Percentiles rank a stretch among this genome's conserved stretches.
These are phyloP conservation scores for Trachurus trachurus DNA, from an alignment of 2,797 vertebrate genomes.

Conservation along the genomic window DNA sequence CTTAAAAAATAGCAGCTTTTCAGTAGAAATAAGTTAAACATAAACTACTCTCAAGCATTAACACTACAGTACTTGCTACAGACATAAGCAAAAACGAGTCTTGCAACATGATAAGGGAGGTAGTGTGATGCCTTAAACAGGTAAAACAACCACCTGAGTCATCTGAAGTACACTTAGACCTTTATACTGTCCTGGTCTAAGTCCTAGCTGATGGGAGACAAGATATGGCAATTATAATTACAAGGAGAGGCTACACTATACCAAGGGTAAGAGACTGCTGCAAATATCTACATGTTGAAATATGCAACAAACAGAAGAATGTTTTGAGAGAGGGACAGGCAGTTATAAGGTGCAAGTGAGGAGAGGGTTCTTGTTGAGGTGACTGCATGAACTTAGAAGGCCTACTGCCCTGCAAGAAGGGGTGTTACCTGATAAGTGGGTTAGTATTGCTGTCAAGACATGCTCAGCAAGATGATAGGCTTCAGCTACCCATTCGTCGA, in stretches of 20 bases:
- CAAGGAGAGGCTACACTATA: neutral
- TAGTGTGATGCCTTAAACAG: neutral
- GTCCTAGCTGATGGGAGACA: neutral
- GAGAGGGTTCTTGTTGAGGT: slow-evolving; percentile 48
- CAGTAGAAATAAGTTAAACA: neutral
- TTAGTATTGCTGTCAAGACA: slow-evolving; percentile 90
- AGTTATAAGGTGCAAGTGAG: slow-evolving; percentile 40
- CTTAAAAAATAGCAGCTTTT: neutral
- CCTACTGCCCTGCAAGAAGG: slow-evolving; percentile 75
- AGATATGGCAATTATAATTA: neutral
- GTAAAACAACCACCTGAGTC: neutral
- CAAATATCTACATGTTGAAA: neutral
- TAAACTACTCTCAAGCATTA: neutral
- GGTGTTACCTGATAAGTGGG: slow-evolving; percentile 88
- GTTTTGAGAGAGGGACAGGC: slow-evolving; percentile 15
- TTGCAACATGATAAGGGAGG: neutral
- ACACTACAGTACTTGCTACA: neutral
- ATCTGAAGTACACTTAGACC: neutral
- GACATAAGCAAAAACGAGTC: neutral
- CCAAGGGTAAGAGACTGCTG: neutral
- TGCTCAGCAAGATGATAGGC: slow-evolving; percentile 90
- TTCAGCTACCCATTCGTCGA: slow-evolving; percentile 87
- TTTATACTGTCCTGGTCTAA: neutral
- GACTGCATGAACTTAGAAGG: slow-evolving; percentile 81
- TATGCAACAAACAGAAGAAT: neutral